Evolutionary conservation across 2,113 vertebrate genomes (phyloP).

Genomic region (Scolopax mira): DNA sequence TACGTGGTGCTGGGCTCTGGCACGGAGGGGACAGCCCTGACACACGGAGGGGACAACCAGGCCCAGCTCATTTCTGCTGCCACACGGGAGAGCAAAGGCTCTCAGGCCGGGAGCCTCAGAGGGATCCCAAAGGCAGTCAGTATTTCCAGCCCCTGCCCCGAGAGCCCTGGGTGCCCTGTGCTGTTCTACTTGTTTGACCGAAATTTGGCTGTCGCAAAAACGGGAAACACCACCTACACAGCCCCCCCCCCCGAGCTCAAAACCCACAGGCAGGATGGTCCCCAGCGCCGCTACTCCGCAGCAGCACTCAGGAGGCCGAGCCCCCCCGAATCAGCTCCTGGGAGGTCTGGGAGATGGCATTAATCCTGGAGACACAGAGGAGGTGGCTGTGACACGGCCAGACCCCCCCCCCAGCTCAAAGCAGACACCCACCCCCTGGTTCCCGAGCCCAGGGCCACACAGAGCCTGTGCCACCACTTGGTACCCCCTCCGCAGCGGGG

Average conservation of each 20-base stretch:
- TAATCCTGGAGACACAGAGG: background rate
- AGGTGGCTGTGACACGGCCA: background rate
- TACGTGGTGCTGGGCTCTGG: background rate
- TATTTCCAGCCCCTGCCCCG: background rate
- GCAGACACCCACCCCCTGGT: rapidly evolving
- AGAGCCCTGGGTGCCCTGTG: background rate
- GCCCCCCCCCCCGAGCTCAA: background rate
- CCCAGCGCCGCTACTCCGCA: rapidly evolving
- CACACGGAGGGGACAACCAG: rapidly evolving
- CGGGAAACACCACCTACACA: background rate
- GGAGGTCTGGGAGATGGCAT: background rate
- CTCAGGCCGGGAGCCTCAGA: rapidly evolving
- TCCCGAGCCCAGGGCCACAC: background rate
- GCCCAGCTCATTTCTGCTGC: rapidly evolving
- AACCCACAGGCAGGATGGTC: background rate
- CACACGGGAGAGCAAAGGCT: background rate
- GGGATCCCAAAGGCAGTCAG: background rate
- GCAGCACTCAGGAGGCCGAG: background rate
- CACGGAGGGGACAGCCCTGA: background rate
- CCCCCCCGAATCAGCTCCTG: background rate
- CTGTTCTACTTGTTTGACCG: background rate
- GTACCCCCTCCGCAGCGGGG: rapidly evolving
- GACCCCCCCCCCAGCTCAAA: background rate
- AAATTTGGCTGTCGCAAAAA: background rate
- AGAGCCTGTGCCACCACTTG: rapidly evolving